Conservation (phyloP, 2,888 invertebrate genomes). For the Neocrepidodera transversa region DNA sequence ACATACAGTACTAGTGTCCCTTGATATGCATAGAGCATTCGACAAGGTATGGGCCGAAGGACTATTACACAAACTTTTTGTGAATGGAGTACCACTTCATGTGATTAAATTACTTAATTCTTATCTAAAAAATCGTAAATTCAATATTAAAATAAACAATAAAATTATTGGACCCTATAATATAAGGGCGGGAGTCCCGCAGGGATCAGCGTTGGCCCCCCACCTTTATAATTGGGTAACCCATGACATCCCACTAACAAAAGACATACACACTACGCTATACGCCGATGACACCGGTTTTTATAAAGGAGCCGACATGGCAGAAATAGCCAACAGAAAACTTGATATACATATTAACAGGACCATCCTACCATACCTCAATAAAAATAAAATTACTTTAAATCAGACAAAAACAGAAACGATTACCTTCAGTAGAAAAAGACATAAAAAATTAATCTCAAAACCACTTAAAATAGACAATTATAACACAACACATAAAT, state of each 20-base stretch:
- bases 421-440: no score
- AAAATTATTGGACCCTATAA: background rate
- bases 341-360: no score
- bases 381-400: no score
- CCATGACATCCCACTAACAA: background rate
- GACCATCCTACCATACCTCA: no score
- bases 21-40: constrained; percentile 27
- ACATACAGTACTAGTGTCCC: constrained; percentile 5
- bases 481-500: no score
- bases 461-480: no score
- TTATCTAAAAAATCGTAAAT: background rate
- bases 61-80: constrained; percentile 9
- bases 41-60: constrained; percentile 20
- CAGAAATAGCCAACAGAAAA: no score
- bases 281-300: no score
- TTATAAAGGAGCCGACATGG: no score
- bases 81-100: background rate
- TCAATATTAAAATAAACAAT: background rate
- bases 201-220: background rate
- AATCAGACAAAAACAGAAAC: no score
- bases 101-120: background rate
- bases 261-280: background rate
- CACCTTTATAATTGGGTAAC: background rate
- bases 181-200: background rate
- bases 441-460: no score